These are phyloP conservation scores for Hanleya hanleyi DNA, from an alignment of 2,888 invertebrate species.

Conservation along the genomic window DNA sequence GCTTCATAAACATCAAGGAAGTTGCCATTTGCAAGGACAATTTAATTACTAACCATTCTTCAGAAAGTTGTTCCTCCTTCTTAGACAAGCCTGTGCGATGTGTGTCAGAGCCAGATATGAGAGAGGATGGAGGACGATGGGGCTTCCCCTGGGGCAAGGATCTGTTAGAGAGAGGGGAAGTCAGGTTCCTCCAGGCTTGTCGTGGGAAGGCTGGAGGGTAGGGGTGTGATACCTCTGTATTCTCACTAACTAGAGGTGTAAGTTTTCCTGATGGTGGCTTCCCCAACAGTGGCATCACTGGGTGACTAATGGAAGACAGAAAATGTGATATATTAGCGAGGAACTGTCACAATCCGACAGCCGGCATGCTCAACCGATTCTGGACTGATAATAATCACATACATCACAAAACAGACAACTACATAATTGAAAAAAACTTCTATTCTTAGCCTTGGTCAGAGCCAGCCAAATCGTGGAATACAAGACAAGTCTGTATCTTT, in stretches of 20 bases:
- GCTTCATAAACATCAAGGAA: too few relatives aligned
- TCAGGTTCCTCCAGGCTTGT: slow-evolving; percentile 57
- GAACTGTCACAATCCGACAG: too few relatives aligned
- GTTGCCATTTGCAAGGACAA: too few relatives aligned
- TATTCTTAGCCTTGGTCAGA: too few relatives aligned
- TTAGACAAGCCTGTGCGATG: slow-evolving; percentile 46
- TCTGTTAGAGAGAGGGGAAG: slow-evolving; percentile 18
- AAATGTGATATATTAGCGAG: too few relatives aligned
- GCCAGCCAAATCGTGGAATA: too few relatives aligned
- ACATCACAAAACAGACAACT: too few relatives aligned
- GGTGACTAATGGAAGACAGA: too few relatives aligned
- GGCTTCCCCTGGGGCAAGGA: slow-evolving; percentile 28
- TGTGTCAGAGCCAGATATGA: slow-evolving; percentile 48
- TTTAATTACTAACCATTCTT: slow-evolving; percentile 57
- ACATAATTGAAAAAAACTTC: too few relatives aligned
- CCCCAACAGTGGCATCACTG: slow-evolving; percentile 13
- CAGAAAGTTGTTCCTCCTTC: slow-evolving; percentile 60
- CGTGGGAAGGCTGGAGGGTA: slow-evolving; percentile 51
- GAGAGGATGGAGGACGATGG: slow-evolving; percentile 59
- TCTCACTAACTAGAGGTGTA: slow-evolving; percentile 18
- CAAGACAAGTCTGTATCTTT: too few relatives aligned
- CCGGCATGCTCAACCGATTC: too few relatives aligned
- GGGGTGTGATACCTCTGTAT: slow-evolving; percentile 22
- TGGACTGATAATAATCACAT: too few relatives aligned
- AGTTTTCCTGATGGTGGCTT: slow-evolving; percentile 50